phyloP scores from a whole-genome alignment of 1,140 invertebrate genomes.

The Conopomorpha cramerella region DNA sequence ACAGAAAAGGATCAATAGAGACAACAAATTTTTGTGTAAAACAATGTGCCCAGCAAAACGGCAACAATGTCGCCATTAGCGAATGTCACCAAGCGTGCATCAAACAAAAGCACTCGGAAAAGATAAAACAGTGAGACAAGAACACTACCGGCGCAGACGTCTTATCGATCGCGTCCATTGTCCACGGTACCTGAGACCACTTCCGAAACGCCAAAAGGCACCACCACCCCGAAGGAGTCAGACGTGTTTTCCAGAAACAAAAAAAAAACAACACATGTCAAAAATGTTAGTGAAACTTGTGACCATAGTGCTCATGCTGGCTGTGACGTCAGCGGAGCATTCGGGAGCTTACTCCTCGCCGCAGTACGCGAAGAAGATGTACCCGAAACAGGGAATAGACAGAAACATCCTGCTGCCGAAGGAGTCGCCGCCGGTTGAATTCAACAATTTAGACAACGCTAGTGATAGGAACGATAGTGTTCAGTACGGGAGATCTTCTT shows the following conservation, averaged over 20 bases:
- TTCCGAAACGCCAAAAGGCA: slow-evolving; percentile 11
- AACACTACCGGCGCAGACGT: slow-evolving; percentile 12
- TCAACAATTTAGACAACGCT: slow-evolving; percentile 26
- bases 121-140: slow-evolving; percentile 41
- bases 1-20: no score
- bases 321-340: slow-evolving; percentile 29
- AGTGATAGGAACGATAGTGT: slow-evolving; percentile 27
- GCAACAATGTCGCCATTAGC: slow-evolving; percentile 44
- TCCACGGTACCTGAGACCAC: slow-evolving; percentile 30
- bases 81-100: slow-evolving; percentile 50
- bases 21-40: no score
- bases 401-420: slow-evolving; percentile 26
- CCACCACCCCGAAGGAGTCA: neutral
- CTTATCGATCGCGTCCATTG: slow-evolving; percentile 20
- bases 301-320: slow-evolving; percentile 13
- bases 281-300: no score
- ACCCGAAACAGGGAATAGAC: slow-evolving; percentile 30
- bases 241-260: no score
- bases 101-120: slow-evolving; percentile 43
- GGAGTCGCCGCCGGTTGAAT: slow-evolving; percentile 22
- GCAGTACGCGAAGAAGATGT: slow-evolving; percentile 55
- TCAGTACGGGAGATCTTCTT: slow-evolving; percentile 37
- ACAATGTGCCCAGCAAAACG: no score
- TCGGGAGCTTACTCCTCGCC: slow-evolving; percentile 53
- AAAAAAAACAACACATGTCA: no score